Base-by-base conservation (phyloP, 2,113 vertebrate species). In the Clupea harengus region DNA sequence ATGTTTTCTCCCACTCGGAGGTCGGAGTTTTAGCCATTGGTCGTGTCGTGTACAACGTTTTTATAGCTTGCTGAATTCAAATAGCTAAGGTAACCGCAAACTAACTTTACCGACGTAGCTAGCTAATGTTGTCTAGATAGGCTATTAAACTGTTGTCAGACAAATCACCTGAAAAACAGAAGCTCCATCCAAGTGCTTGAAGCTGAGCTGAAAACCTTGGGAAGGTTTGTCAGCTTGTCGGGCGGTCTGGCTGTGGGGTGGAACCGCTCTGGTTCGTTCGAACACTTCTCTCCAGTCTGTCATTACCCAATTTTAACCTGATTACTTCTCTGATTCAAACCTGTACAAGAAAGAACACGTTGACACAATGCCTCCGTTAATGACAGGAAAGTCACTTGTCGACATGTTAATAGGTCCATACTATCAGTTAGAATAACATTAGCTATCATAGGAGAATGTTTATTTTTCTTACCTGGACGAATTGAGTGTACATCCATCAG, bases 221-320 rank as follows among this genome's bases (percentile, higher is more conserved):
- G 96, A 94, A 15, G 87, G 90, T 4, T 92, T 92, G 54, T 60
- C 18, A 0, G 92, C 91, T 60, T 91, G 88, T 8, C 94, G 92
- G 0, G 89, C 49, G 0, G 96, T 94, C 88, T 95, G 96, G 0
- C 92, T 80, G 86, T 95, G 95, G 0, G 96, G 95, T 0, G 96
- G 96, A 2, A 97, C 84, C 0, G 88, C 1, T 1, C 90, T 89
- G 67, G 86, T 91, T 44, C 89, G 92, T 20, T 90, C 52, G 81
- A 97, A 97, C 86, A 91, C 45, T 47, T 83, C 87, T 2, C 89
- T 94, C 97, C 97, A 97, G 85, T 94, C 91, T 0, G 84, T 89
- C 81, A 86, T 85, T 94, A 6, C n/a, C 78, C 87, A 83, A 0
- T 0, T 9, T 81, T 15, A n/a, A 50, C 81, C 75, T 39, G 39